phyloP scores from a whole-genome alignment of 2,113 vertebrate species.

The Monarcha castaneiventris region DNA sequence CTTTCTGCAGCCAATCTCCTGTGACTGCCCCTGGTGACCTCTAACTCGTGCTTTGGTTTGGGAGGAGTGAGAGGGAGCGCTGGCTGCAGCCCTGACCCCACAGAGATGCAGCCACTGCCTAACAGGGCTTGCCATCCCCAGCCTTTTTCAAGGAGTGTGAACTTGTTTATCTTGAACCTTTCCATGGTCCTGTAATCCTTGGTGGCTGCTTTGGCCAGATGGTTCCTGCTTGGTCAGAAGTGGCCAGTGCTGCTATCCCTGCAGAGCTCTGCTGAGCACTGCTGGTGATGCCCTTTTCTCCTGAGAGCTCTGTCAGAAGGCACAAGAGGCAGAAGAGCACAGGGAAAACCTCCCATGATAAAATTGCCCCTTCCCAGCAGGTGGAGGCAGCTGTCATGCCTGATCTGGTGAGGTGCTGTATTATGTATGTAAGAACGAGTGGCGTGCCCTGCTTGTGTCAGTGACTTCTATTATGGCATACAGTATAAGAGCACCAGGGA shows the following conservation, averaged over 20 bases:
- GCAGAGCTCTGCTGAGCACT: accelerated
- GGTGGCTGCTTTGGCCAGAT: not conserved
- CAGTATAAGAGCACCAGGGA: not conserved
- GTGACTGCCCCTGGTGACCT: not conserved
- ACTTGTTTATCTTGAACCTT: not conserved
- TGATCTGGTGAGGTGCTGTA: not conserved
- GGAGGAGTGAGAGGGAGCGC: not conserved
- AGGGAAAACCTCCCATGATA: not conserved
- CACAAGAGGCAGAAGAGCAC: not conserved
- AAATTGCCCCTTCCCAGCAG: not conserved
- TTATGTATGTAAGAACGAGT: accelerated
- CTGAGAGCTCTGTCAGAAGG: not conserved
- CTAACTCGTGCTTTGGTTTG: not conserved
- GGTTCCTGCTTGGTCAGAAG: not conserved
- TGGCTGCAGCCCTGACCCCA: not conserved
- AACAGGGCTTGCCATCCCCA: not conserved
- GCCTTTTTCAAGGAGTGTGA: not conserved
- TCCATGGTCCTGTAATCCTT: not conserved
- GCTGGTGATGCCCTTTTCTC: not conserved
- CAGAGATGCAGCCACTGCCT: not conserved
- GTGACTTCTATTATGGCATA: not conserved
- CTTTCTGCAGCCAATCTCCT: not conserved
- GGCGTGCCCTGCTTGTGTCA: not conserved
- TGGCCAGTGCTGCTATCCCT: not conserved
- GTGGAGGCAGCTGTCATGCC: not conserved